These are phyloP conservation scores for Phrynosoma blainvillii DNA, from an alignment of 2,113 vertebrate genomes.

Conservation along the genomic window DNA sequence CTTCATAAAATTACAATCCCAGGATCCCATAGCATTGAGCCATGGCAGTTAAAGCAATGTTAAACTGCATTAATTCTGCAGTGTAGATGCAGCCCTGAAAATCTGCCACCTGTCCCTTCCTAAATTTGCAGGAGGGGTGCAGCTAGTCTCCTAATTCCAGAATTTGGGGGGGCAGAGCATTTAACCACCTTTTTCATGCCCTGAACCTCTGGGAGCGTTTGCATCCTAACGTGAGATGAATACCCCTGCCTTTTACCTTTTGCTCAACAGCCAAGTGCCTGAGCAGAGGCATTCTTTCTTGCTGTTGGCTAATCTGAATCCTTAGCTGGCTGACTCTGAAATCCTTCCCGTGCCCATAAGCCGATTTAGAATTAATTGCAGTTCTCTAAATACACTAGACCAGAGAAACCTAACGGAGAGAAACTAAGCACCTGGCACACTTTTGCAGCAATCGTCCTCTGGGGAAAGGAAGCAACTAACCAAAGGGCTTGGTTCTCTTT, in stretches of 20 bases:
- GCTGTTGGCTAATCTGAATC: not conserved
- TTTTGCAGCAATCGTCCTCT: too few species aligned
- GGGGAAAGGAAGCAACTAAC: too few species aligned
- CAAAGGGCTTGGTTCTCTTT: too few species aligned
- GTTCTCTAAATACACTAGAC: constrained; percentile 9
- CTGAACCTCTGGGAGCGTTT: too few species aligned
- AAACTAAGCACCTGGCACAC: not conserved
- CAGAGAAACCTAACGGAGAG: not conserved
- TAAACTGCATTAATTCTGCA: too few species aligned
- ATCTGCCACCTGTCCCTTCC: not conserved
- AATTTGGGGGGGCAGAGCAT: not conserved
- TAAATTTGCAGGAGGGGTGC: not conserved
- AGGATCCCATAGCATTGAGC: too few species aligned
- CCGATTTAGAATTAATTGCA: constrained; percentile 29
- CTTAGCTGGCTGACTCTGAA: not conserved
- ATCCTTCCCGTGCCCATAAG: constrained; percentile 1
- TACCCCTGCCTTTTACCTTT: not conserved
- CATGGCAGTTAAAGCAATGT: too few species aligned
- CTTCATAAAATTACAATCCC: too few species aligned
- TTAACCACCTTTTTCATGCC: too few species aligned
- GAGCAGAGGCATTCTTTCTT: not conserved
- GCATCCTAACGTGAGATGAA: not conserved
- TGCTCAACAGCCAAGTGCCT: not conserved
- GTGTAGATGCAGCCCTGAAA: too few species aligned
- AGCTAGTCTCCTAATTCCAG: not conserved